Conservation (phyloP, 2,888 invertebrate species). For the Coleophora deauratella region DNA sequence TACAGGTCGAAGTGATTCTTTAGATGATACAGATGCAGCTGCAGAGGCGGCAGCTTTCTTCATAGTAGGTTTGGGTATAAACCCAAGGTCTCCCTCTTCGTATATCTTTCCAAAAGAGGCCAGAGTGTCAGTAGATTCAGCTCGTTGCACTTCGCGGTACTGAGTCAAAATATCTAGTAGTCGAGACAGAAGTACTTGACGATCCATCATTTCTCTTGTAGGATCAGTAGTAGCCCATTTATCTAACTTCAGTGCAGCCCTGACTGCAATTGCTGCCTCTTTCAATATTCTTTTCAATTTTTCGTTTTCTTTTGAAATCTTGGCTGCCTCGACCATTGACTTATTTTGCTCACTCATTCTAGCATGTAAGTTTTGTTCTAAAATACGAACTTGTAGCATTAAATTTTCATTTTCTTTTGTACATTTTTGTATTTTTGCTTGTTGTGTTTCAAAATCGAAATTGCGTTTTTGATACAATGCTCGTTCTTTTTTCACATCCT, state of each 20-base stretch:
- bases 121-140: slow-evolving; percentile 54
- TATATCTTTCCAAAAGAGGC: slow-evolving; percentile 73
- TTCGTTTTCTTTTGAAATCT: slow-evolving; percentile 67
- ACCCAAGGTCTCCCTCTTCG: slow-evolving; percentile 78
- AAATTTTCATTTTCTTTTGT: slow-evolving; percentile 62
- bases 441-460: slow-evolving; percentile 48
- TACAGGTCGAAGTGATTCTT: slow-evolving; percentile 20
- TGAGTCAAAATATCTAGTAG: slow-evolving; percentile 69
- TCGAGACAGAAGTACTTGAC: slow-evolving; percentile 67
- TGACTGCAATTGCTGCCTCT: slow-evolving; percentile 76
- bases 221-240: slow-evolving; percentile 47
- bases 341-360: slow-evolving; percentile 62
- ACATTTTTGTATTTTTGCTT: slow-evolving; percentile 50
- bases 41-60: slow-evolving; percentile 32
- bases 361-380: slow-evolving; percentile 75
- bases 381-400: slow-evolving; percentile 53
- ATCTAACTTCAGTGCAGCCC: slow-evolving; percentile 71
- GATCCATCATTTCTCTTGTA: slow-evolving; percentile 54
- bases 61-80: slow-evolving; percentile 66
- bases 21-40: slow-evolving; percentile 20
- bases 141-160: slow-evolving; percentile 48
- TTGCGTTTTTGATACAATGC: slow-evolving; percentile 52
- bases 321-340: slow-evolving; percentile 53
- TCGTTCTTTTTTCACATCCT: slow-evolving; percentile 63
- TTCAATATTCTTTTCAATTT: slow-evolving; percentile 74